Base-by-base conservation (phyloP, 2,888 invertebrate genomes). In the Eumerus sabulonum region DNA sequence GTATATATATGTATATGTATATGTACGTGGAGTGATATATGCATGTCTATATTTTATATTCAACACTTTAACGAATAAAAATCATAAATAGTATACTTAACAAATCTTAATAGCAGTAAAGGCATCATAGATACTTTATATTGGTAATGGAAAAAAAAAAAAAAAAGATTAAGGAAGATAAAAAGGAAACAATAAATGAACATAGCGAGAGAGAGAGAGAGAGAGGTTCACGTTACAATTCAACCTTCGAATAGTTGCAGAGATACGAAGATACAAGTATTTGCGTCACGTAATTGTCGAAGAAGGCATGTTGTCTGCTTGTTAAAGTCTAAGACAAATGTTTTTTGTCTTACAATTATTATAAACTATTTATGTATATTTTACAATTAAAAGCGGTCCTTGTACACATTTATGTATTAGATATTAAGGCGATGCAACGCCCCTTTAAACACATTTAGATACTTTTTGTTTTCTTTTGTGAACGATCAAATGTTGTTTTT, bases 341-440 rank as follows among this genome's bases (percentile, higher is more conserved):
- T 56, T 47, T 56, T 56, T 44, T 67, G 14, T 67, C 44, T 68
- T 68, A 67, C 53, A 68, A 77, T 67, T 63, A 67, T 72, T 77
- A 57, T 57, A 7, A 27, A 5, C 63, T 68, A 56, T 59, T 63
- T 79, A n/a, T n/a, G n/a, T n/a, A n/a, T n/a, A 57, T 72, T 27
- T 66, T 79, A 79, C 79, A 79, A 70, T 79, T 60, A 70, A 74
- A 79, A 79, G 74, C 74, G 64, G 64, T 60, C 74, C 64, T 56
- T 73, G 59, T 63, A 59, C 79, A 70, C 68, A 79, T 70, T 60
- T 63, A 74, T 40, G 47, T 77, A 67, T 57, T 17, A 19, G 38
- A 73, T 77, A 73, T 73, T n/a, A 77, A 68, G 73, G 73, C 73
- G 77, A 73, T 72, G 77, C n/a, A n/a, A n/a, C n/a, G n/a, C n/a